Percentiles rank a stretch among this genome's conserved stretches.
Evolutionary conservation across 2,888 invertebrate genomes (phyloP).

Genomic region (Pheosia gnoma): DNA sequence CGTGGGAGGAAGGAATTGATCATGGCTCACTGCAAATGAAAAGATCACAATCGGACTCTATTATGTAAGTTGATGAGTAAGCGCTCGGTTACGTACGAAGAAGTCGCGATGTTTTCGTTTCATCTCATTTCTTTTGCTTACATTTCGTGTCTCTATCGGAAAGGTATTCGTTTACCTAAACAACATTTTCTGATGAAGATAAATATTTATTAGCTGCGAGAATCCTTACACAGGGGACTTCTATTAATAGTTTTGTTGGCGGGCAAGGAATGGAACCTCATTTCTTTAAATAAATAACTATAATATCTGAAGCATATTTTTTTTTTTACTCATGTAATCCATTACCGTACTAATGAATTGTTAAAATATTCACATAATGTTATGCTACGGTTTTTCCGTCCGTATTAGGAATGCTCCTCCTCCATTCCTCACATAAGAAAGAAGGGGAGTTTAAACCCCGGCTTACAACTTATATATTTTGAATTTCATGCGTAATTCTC

Average conservation of each 20-base stretch:
- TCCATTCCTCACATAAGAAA: no score
- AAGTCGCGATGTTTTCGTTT: slow-evolving; percentile 5
- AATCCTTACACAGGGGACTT: background rate
- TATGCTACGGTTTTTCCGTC: no score
- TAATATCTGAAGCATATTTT: no score
- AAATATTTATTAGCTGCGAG: background rate
- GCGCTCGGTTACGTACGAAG: slow-evolving; percentile 19
- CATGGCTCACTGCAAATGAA: slow-evolving; percentile 76
- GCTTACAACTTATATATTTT: no score
- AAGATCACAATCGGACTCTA: slow-evolving; percentile 75
- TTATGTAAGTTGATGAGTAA: slow-evolving; percentile 63
- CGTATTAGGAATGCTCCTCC: no score
- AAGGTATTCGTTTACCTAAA: slow-evolving; percentile 1
- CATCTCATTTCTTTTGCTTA: slow-evolving; percentile 20
- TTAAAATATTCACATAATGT: no score
- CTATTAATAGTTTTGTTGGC: background rate
- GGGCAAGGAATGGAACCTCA: background rate
- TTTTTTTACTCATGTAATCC: no score
- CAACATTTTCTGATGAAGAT: background rate
- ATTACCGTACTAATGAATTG: no score
- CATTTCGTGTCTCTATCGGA: slow-evolving; percentile 7
- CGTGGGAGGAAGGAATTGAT: slow-evolving; percentile 61
- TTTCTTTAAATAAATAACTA: no score
- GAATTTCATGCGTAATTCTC: no score
- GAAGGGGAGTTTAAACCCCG: no score